Percentiles rank a stretch among this genome's conserved stretches.
phyloP scores from a whole-genome alignment of 2,888 invertebrate genomes.

The Drosophila neutralis region DNA sequence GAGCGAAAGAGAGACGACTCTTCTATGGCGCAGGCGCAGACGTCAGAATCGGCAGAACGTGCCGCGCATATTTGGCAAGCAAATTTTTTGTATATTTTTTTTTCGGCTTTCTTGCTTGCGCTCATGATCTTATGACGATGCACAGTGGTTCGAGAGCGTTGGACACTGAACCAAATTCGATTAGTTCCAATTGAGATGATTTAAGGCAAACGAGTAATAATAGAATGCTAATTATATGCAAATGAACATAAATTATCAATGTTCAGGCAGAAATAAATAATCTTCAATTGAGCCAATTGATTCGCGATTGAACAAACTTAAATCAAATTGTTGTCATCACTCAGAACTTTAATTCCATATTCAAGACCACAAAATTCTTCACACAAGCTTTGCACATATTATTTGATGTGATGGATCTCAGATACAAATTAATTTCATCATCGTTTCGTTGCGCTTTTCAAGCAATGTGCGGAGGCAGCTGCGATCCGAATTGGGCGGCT shows the following conservation, averaged over 20 bases:
- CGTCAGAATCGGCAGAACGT: constrained; percentile 67
- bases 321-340: not conserved
- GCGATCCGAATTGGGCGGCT: constrained; percentile 1
- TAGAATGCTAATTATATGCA: not conserved
- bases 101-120: constrained; percentile 1
- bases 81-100: constrained; percentile 11
- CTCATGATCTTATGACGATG: constrained; percentile 50
- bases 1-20: constrained; percentile 8
- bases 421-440: not conserved
- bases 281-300: not conserved
- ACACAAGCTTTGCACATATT: too few species aligned
- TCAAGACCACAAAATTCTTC: not conserved
- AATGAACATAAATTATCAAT: not conserved
- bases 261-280: not conserved
- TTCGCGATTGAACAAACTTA: not conserved
- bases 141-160: not conserved
- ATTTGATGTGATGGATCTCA: not conserved
- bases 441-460: not conserved
- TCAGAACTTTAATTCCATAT: not conserved
- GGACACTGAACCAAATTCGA: not conserved
- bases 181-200: not conserved
- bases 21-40: constrained; percentile 69
- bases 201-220: not conserved
- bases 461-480: constrained; percentile 5
- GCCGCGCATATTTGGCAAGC: constrained; percentile 59